These are phyloP conservation scores for Cichlasoma orientale DNA, from an alignment of 2,797 vertebrate genomes.

Conservation along the genomic window DNA sequence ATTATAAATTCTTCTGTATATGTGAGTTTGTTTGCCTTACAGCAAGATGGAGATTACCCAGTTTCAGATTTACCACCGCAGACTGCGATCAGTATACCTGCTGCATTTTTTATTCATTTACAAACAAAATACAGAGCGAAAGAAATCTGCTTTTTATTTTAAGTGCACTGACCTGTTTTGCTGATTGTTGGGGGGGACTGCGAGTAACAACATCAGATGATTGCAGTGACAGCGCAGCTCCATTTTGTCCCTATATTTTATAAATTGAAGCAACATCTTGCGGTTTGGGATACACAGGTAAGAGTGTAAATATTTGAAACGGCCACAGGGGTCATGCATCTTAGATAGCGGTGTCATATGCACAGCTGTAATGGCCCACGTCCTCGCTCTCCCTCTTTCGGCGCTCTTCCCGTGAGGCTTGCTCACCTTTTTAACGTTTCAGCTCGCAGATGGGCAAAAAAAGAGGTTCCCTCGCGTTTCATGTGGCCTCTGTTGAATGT, in stretches of 20 bases:
- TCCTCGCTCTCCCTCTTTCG: conserved; percentile 29
- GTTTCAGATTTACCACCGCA: conserved; percentile 54
- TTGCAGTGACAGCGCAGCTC: conserved; percentile 12
- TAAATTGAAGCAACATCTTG: conserved; percentile 40
- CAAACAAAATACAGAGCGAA: neutral
- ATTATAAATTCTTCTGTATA: conserved; percentile 72
- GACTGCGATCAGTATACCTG: conserved; percentile 29
- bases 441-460: conserved; percentile 71
- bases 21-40: conserved; percentile 63
- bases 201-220: neutral
- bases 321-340: conserved; percentile 56
- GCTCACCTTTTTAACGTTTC: conserved; percentile 67
- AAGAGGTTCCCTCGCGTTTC: conserved; percentile 58
- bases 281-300: conserved; percentile 59
- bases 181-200: neutral
- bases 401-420: conserved; percentile 36
- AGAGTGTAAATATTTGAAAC: conserved; percentile 57
- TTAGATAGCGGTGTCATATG: conserved; percentile 48
- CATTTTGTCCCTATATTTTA: conserved; percentile 53
- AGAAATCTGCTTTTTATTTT: neutral
- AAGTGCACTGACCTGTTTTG: neutral
- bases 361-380: conserved; percentile 65
- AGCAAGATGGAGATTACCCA: conserved; percentile 44
- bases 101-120: conserved; percentile 10
- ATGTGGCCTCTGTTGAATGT: conserved; percentile 76